Evolutionary conservation across 2,113 vertebrate genomes (phyloP).

Genomic region (Gymnarchus niloticus): DNA sequence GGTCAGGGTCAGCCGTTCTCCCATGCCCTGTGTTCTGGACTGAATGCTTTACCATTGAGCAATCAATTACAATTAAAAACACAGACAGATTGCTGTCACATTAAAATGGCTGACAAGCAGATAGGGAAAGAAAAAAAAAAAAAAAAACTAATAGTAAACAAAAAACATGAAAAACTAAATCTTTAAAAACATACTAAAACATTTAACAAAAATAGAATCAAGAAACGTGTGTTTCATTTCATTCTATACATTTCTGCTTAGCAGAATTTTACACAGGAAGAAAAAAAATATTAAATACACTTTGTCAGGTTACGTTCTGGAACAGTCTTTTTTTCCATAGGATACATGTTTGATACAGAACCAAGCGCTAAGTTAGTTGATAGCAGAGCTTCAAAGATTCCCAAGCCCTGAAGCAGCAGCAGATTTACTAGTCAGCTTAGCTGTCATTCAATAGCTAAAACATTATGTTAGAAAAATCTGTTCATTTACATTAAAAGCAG

Average conservation of each 20-base stretch:
- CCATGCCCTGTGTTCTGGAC: background rate
- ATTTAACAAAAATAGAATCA: constrained; percentile 32
- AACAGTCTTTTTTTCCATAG: constrained; percentile 29
- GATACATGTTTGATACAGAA: constrained; percentile 32
- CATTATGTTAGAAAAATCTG: constrained; percentile 22
- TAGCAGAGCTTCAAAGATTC: constrained; percentile 35
- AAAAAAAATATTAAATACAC: constrained; percentile 31
- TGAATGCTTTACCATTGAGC: constrained; percentile 22
- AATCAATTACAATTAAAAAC: constrained; percentile 27
- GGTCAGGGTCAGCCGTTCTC: background rate
- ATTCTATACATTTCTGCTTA: constrained; percentile 55
- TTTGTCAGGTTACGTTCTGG: constrained; percentile 27
- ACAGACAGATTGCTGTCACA: constrained; percentile 20
- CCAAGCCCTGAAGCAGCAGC: constrained; percentile 49
- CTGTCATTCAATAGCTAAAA: constrained; percentile 38
- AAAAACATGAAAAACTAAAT: constrained; percentile 25
- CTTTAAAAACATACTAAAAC: constrained; percentile 44
- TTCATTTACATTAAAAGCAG: constrained; percentile 41
- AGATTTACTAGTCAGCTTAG: constrained; percentile 48
- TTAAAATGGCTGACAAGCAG: constrained; percentile 21
- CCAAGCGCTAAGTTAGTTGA: constrained; percentile 32
- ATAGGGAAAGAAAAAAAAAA: background rate
- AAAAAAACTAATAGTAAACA: constrained; percentile 6
- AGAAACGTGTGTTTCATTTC: constrained; percentile 29
- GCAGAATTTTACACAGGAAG: constrained; percentile 45